Percentiles rank a stretch among this genome's conserved stretches.
These are phyloP conservation scores for Leptonema lineaticorne DNA, from an alignment of 1,140 invertebrate species.

Conservation along the genomic window DNA sequence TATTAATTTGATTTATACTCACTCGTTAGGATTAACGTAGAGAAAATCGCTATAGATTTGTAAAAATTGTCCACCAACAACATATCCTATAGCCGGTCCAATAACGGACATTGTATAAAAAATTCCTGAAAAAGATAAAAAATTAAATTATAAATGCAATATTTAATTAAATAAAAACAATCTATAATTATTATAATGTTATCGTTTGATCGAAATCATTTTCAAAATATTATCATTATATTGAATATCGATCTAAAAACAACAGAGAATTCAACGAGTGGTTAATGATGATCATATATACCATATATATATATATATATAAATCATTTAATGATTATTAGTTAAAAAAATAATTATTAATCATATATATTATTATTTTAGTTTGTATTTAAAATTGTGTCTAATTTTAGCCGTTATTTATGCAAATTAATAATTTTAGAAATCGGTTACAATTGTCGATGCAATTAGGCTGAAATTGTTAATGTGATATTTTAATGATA, in stretches of 20 bases:
- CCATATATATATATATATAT: not conserved
- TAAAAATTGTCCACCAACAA: conserved; percentile 74
- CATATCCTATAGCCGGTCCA: conserved; percentile 79
- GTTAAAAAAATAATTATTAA: not conserved
- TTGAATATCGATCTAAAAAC: not conserved
- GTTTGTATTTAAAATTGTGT: too few relatives aligned
- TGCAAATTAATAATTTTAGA: too few relatives aligned
- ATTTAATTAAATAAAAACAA: not conserved
- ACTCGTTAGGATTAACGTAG: conserved; percentile 62
- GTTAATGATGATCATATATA: not conserved
- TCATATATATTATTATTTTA: too few relatives aligned
- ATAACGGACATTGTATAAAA: conserved; percentile 80
- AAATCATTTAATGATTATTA: too few relatives aligned
- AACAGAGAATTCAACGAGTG: not conserved
- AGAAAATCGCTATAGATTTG: conserved; percentile 75
- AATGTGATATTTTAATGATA: too few relatives aligned
- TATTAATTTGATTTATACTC: conserved; percentile 49
- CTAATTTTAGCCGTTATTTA: too few relatives aligned
- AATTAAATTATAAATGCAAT: not conserved
- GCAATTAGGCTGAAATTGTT: too few relatives aligned
- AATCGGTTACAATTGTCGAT: too few relatives aligned
- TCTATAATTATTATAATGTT: not conserved
- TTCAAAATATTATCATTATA: not conserved
- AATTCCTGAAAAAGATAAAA: conserved; percentile 55
- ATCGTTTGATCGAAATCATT: too few relatives aligned